Evolutionary conservation across 2,113 vertebrate genomes (phyloP), one percentile per base, ranked within the genome.

Genomic region (Leptocoma aspasia): DNA sequence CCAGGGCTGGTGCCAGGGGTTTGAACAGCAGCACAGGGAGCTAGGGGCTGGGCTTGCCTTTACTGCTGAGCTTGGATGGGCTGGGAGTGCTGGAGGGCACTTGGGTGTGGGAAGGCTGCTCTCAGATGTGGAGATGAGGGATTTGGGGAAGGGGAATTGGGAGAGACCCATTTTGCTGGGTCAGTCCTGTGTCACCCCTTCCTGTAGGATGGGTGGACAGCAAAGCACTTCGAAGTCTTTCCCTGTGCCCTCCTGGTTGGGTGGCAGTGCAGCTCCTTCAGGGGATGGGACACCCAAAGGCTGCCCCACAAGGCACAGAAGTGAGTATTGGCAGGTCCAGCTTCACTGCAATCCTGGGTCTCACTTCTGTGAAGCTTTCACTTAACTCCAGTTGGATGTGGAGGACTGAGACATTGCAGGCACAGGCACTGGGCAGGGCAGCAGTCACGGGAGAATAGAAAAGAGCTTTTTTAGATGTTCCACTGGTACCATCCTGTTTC

Each of bases 321-420:
- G 17, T 27, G 20, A 26, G 14, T 5, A 1, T 7, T 22, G 31
- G 37, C 21, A 13, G 8, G 24, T 85, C 16, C 64, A 56, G 41
- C 56, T n/a, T 56, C 79, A 11, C 41, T 33, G 22, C n/a, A 27
- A 45, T 7, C 39, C n/a, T 1, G 5, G 15, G 8, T 24, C 31
- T 61, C 19, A 1, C 37, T 30, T 42, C 57, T 79, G 9, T 23
- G 75, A 33, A 66, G 41, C 11, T 72, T 35, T 15, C 7, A 9
- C 37, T 21, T 41, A 3, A 27, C 17, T 23, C 42, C 10, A 23
- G 5, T 3, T 33, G 65, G 37, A 22, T 26, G 16, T 7, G 6
- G 37, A 66, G 50, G 33, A 35, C 18, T 16, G n/a, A 52, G 47
- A 6, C 0, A 1, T 11, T 27, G 17, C 1, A 2, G 65, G 7